Evolutionary conservation across 2,113 vertebrate species (phyloP).

Genomic region (Eptesicus fuscus): DNA sequence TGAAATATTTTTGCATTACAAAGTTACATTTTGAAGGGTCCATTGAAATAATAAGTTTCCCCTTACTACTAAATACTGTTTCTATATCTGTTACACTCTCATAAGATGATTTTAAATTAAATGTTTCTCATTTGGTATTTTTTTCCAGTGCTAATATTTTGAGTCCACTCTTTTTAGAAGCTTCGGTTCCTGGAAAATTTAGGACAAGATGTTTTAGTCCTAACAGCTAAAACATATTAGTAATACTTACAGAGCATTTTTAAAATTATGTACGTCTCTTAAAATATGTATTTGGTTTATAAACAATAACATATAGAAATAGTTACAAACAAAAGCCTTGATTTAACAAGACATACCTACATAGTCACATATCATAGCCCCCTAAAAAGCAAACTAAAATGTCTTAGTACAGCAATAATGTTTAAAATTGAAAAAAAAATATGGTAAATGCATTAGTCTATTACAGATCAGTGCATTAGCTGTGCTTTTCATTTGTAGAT

Average conservation of each 20-base stretch:
- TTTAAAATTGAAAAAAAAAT: constrained; percentile 31
- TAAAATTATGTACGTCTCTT: not conserved
- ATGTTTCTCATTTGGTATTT: not conserved
- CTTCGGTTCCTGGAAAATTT: not conserved
- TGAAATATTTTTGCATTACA: not conserved
- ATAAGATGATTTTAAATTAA: constrained; percentile 7
- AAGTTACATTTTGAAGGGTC: not conserved
- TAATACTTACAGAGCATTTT: not conserved
- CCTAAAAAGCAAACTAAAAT: not conserved
- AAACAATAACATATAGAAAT: not conserved
- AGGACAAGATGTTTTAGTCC: not conserved
- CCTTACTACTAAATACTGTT: not conserved
- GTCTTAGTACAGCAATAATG: not conserved
- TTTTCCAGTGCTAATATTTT: constrained; percentile 4
- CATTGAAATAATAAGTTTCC: not conserved
- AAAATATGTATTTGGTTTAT: constrained; percentile 16
- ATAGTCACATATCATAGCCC: not conserved
- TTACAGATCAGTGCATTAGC: constrained; percentile 21
- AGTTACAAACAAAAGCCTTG: not conserved
- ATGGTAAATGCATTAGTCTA: constrained; percentile 21
- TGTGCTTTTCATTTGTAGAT: constrained; percentile 78
- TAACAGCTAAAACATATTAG: not conserved
- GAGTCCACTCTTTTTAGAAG: not conserved
- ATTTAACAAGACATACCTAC: not conserved
- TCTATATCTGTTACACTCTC: not conserved